phyloP scores from a whole-genome alignment of 2,113 vertebrate genomes.

The Cheirogaleus medius region DNA sequence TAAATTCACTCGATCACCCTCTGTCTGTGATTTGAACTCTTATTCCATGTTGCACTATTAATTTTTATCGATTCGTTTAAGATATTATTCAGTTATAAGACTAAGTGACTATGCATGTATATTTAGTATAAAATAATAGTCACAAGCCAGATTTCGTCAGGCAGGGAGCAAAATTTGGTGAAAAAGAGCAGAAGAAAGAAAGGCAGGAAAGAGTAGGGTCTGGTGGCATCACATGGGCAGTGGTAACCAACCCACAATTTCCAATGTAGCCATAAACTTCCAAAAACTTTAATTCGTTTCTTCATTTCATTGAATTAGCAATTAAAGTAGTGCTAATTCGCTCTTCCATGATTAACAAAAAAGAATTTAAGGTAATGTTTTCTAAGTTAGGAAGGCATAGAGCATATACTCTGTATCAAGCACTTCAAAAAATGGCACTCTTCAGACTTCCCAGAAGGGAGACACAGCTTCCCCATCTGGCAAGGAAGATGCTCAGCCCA shows the following conservation, averaged over 20 bases:
- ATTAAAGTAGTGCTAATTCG: background rate
- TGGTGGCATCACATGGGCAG: background rate
- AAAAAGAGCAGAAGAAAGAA: background rate
- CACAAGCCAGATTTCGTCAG: background rate
- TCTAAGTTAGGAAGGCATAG: background rate
- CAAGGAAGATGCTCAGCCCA: background rate
- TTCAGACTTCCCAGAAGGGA: background rate
- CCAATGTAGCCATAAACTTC: background rate
- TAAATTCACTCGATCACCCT: background rate
- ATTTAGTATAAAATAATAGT: background rate
- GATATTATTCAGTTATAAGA: background rate
- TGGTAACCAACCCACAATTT: background rate
- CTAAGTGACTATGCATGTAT: background rate
- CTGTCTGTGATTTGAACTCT: background rate
- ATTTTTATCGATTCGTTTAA: background rate
- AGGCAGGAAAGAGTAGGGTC: background rate
- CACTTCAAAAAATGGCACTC: background rate
- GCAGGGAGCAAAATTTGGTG: background rate
- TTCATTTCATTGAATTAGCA: background rate
- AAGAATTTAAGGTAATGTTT: background rate
- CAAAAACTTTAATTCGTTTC: background rate
- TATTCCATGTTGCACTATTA: background rate
- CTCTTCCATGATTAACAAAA: background rate
- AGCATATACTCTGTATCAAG: background rate
- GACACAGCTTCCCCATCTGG: no score